Evolutionary conservation across 2,888 invertebrate genomes (phyloP).

Genomic region (Drosophila stalkeri): DNA sequence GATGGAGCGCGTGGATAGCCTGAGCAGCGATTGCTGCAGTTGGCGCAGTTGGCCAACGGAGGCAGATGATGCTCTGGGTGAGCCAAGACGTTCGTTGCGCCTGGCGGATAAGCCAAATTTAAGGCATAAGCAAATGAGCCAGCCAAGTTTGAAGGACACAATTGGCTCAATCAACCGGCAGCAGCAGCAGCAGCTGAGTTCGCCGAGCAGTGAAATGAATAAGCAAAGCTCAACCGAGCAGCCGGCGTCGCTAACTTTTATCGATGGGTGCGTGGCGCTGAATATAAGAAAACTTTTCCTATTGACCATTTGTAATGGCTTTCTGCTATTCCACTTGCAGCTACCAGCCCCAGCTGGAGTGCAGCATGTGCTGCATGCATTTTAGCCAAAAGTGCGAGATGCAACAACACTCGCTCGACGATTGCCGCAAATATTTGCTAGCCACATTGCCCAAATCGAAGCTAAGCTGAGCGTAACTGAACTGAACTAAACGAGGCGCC

Average conservation of each 20-base stretch:
- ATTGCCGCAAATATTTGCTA: constrained; percentile 52
- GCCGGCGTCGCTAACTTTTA: constrained; percentile 31
- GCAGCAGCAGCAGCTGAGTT: constrained; percentile 14
- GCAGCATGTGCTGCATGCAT: constrained; percentile 55
- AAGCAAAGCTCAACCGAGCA: constrained; percentile 2
- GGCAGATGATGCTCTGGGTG: not conserved
- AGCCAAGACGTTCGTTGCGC: constrained; percentile 40
- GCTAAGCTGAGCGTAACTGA: constrained; percentile 1
- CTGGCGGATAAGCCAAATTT: constrained; percentile 41
- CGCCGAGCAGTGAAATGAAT: constrained; percentile 4
- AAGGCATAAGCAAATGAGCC: constrained; percentile 31
- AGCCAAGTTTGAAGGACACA: constrained; percentile 32
- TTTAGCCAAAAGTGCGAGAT: constrained; percentile 31
- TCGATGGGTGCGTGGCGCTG: constrained; percentile 52
- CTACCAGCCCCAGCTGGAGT: constrained; percentile 23
- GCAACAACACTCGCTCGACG: constrained; percentile 45
- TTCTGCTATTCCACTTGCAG: constrained; percentile 31
- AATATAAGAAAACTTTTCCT: constrained; percentile 54
- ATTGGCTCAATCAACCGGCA: constrained; percentile 39
- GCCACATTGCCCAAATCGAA: constrained; percentile 30
- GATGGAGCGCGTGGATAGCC: constrained; percentile 29
- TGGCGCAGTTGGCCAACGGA: constrained; percentile 42
- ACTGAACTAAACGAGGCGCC: not conserved
- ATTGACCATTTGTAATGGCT: constrained; percentile 62
- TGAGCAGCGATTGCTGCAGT: constrained; percentile 30